Evolutionary conservation across 2,113 vertebrate species (phyloP).

Genomic region (Acrocephalus arundinaceus): DNA sequence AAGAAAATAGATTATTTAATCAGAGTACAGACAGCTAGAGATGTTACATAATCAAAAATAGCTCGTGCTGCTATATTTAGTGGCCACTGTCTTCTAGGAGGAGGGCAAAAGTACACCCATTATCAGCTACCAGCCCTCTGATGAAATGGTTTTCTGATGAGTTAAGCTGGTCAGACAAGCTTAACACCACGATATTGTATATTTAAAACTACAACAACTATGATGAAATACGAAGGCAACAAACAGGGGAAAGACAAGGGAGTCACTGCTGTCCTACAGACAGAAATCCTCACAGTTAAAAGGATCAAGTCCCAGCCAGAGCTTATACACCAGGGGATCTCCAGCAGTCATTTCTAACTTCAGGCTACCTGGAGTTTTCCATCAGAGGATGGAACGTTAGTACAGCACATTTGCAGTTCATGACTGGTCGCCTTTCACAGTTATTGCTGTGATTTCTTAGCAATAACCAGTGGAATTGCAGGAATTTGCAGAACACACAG

Average conservation of each 20-base stretch:
- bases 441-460: background rate
- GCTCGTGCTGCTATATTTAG: slow-evolving; percentile 21
- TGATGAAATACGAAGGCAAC: background rate
- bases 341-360: background rate
- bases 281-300: background rate
- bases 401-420: background rate
- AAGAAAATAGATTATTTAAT: slow-evolving; percentile 64
- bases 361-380: background rate
- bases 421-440: slow-evolving; percentile 2
- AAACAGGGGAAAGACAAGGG: background rate
- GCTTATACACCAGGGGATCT: background rate
- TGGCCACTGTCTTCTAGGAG: background rate
- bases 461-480: slow-evolving; percentile 33
- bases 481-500: slow-evolving; percentile 31
- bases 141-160: slow-evolving; percentile 28
- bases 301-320: background rate
- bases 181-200: background rate
- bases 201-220: slow-evolving; percentile 2
- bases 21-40: slow-evolving; percentile 33
- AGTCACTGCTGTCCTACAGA: background rate
- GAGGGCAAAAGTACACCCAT: slow-evolving; percentile 32
- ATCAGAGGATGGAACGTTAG: background rate
- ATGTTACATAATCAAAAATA: slow-evolving; percentile 32
- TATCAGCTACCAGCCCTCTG: background rate
- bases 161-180: background rate